Evolutionary conservation across 2,888 invertebrate genomes (phyloP).

Genomic region (Acanthosepion esculentum): DNA sequence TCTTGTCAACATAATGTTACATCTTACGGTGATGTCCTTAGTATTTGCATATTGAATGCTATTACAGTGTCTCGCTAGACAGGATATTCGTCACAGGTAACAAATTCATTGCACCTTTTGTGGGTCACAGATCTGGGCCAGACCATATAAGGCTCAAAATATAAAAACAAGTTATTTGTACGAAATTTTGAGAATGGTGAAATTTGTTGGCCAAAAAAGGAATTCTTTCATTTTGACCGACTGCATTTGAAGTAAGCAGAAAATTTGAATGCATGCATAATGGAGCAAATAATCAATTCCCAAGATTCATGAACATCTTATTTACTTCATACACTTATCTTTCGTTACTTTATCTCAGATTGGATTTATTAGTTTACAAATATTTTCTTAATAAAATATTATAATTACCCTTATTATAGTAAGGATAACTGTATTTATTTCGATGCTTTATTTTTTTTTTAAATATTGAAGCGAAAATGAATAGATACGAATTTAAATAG

Average conservation of each 20-base stretch:
- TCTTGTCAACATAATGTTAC: neutral
- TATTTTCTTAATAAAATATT: neutral
- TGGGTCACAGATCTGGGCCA: neutral
- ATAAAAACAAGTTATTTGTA: neutral
- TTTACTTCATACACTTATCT: neutral
- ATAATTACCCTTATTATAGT: neutral
- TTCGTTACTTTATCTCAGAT: neutral
- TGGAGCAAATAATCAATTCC: no score
- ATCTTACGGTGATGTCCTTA: neutral
- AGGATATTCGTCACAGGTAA: conserved; percentile 20
- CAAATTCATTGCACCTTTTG: neutral
- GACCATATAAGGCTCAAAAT: neutral
- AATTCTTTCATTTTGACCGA: neutral
- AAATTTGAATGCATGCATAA: neutral
- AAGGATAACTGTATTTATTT: neutral
- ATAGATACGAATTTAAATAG: no score
- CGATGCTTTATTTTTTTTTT: no score
- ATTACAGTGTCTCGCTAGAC: neutral
- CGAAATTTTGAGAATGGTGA: neutral
- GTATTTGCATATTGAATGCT: conserved; percentile 12
- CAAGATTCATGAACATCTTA: neutral
- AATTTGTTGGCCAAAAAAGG: neutral
- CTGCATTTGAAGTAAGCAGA: neutral
- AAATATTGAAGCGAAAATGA: no score
- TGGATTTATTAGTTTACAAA: neutral